Evolutionary conservation across 2,888 invertebrate genomes (phyloP), one percentile per base, ranked within the genome.

Genomic region (Oxycera nigricornis): DNA sequence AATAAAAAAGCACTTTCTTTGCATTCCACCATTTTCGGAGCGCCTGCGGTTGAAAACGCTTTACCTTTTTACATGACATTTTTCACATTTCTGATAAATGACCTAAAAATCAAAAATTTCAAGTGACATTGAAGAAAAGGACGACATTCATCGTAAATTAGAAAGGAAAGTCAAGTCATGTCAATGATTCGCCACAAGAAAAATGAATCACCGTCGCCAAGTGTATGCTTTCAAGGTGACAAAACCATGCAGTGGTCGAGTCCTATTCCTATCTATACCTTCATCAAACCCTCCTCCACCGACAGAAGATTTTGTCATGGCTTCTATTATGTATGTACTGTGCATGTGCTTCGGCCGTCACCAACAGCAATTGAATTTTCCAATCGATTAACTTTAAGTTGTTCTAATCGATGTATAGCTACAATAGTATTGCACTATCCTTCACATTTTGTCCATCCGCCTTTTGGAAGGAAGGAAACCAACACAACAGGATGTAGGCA

Each of bases 321-420:
- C 14, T 11, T 11, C 46, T 46, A 14, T 46, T 46, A n/a, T 46
- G n/a, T 11, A 14, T 17, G n/a, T 11, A 14, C 14, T 14, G 46
- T 14, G 4, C 46, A 14, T 70, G 46, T 68, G n/a, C 55, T 31
- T 55, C 26, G 11, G 17, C 55, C 70, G 28, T 52, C 70, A 70
- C 20, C 55, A 28, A 22, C 70, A 35, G 31, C 52, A 70, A 70
- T 70, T 70, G 70, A 70, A 70, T 70, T 70, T 70, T 70, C 70
- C 70, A 52, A 55, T 70, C 70, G 70, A 70, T 70, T 70, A 52
- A 31, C 55, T 70, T 55, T 55, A 55, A 70, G 70, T 31, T 52
- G 52, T 20, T 70, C 55, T 41, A 41, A 41, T 52, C 70, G 55
- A 31, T 70, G 30, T 30, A 65, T 22, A 67, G 3, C 55, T 35